Evolutionary conservation across 2,113 vertebrate genomes (phyloP).

Genomic region (Ptyas mucosa): DNA sequence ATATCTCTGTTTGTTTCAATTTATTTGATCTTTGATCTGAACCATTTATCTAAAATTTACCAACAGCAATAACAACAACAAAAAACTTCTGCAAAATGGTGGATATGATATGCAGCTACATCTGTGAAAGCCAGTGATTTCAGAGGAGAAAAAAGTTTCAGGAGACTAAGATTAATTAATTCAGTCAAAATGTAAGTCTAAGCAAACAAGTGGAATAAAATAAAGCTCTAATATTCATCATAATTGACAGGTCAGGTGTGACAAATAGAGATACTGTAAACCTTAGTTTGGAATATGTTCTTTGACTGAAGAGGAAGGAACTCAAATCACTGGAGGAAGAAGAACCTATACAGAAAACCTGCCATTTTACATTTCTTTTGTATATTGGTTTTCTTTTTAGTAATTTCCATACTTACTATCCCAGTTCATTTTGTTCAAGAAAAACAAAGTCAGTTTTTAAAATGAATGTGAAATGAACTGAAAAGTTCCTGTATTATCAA

Average conservation of each 20-base stretch:
- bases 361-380: neutral
- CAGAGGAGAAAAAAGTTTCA: neutral
- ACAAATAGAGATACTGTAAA: neutral
- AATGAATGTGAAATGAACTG: neutral
- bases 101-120: constrained; percentile 10
- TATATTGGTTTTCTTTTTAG: neutral
- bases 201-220: neutral
- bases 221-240: neutral
- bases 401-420: neutral
- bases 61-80: neutral
- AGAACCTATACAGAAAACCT: neutral
- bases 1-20: neutral
- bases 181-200: neutral
- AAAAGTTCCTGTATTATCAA: neutral
- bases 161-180: neutral
- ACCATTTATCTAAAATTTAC: accelerated
- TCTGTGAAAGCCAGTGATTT: neutral
- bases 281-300: neutral
- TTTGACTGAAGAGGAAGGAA: neutral
- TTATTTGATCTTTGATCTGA: neutral
- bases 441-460: neutral
- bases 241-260: neutral
- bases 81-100: neutral
- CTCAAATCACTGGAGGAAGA: neutral
- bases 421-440: neutral